phyloP scores from a whole-genome alignment of 2,888 invertebrate species.

The Lathronympha strigana region DNA sequence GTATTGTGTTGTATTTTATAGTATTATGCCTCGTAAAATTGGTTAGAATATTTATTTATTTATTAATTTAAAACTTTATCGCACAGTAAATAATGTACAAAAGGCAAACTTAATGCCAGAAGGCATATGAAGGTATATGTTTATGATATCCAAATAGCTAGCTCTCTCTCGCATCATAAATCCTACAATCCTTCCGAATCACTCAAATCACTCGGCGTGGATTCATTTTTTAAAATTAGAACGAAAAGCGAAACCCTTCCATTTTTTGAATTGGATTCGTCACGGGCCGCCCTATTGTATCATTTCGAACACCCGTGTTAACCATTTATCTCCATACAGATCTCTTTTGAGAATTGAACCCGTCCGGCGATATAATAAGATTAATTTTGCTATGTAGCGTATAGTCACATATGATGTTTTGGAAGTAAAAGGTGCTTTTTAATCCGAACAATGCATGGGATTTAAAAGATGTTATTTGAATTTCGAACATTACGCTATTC shows the following conservation, averaged over 20 bases:
- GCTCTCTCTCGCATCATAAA: constrained; percentile 66
- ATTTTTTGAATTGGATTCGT: constrained; percentile 81
- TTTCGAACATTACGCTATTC: constrained; percentile 46
- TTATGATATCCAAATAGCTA: constrained; percentile 49
- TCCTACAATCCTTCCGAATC: constrained; percentile 76
- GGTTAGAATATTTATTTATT: too few species aligned
- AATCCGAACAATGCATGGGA: constrained; percentile 56
- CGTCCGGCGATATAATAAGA: not conserved
- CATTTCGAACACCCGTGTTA: constrained; percentile 51
- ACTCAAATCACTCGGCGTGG: constrained; percentile 78
- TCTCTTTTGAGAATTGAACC: not conserved
- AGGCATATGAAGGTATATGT: not conserved
- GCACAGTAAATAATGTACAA: not conserved
- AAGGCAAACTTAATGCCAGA: too few species aligned
- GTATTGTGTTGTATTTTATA: too few species aligned
- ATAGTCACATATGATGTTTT: not conserved
- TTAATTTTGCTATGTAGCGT: not conserved
- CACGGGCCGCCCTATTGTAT: constrained; percentile 77
- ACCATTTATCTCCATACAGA: not conserved
- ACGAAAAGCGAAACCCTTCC: constrained; percentile 80
- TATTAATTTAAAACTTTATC: too few species aligned
- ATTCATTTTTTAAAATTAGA: constrained; percentile 80
- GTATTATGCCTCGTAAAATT: too few species aligned
- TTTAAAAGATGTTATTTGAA: constrained; percentile 56
- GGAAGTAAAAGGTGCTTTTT: constrained; percentile 44